phyloP scores from a whole-genome alignment of 23 tunicate genomes.

The Trididemnum miniatum region DNA sequence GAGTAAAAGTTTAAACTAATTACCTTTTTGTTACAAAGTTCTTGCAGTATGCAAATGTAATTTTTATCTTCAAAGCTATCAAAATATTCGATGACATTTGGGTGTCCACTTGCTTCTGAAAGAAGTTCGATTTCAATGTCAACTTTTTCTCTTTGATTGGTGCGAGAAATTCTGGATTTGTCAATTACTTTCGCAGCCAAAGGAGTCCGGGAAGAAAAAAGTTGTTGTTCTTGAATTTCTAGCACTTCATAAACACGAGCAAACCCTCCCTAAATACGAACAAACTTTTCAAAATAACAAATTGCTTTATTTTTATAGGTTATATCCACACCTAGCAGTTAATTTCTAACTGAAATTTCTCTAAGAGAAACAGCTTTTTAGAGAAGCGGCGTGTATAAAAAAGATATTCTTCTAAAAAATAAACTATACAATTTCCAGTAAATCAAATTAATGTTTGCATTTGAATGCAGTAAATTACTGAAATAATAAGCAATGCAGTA shows the following conservation, averaged over 20 bases:
- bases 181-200: constrained; percentile 92
- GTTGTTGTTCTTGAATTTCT: not conserved
- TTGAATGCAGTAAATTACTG: no score
- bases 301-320: no score
- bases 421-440: no score
- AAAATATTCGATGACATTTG: constrained; percentile 65
- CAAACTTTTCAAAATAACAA: not conserved
- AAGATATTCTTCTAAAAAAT: no score
- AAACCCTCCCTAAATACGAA: constrained; percentile 75
- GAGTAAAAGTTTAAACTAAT: not conserved
- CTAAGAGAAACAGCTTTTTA: no score
- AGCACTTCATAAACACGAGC: constrained; percentile 87
- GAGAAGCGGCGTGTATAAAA: no score
- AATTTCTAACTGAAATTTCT: no score
- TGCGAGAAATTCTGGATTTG: constrained; percentile 68
- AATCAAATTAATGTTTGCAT: no score
- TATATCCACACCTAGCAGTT: no score
- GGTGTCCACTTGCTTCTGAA: constrained; percentile 80
- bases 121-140: constrained; percentile 82
- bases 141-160: constrained; percentile 86
- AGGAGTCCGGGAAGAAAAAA: not conserved
- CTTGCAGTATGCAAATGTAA: constrained; percentile 71
- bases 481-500: no score
- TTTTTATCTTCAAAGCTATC: constrained; percentile 71
- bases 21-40: constrained; percentile 88